Conservation (phyloP, 2,797 vertebrate species). For the Tauraco hartlaubi region DNA sequence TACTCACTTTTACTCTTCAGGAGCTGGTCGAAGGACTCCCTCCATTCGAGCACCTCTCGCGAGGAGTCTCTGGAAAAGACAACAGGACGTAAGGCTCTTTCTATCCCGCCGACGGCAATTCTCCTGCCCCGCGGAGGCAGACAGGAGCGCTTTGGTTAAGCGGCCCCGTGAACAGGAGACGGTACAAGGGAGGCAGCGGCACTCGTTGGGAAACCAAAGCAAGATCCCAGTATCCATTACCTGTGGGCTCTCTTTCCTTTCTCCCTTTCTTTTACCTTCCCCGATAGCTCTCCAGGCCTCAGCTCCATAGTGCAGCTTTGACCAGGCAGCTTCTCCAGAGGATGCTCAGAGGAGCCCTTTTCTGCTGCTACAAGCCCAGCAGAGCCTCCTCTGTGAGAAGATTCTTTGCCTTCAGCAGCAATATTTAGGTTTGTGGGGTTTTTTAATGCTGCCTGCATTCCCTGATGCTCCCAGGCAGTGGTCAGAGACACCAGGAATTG, state of each 20-base stretch:
- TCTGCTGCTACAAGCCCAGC: neutral
- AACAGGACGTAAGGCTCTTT: neutral
- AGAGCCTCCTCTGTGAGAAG: neutral
- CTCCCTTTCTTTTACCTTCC: conserved; percentile 19
- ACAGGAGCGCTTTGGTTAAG: neutral
- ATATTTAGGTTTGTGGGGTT: neutral
- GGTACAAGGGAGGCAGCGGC: neutral
- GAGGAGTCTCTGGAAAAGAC: conserved; percentile 73
- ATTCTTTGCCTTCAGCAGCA: neutral
- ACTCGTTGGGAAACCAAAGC: neutral
- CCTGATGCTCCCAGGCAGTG: neutral
- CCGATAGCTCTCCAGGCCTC: neutral
- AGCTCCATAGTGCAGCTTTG: conserved; percentile 15
- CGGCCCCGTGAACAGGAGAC: rapidly evolving
- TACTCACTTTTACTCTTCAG: conserved; percentile 84
- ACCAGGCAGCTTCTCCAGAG: neutral
- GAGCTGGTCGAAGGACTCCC: conserved; percentile 80
- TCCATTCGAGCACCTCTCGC: conserved; percentile 80
- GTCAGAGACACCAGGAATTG: neutral
- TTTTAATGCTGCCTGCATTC: neutral
- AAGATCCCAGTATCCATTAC: neutral
- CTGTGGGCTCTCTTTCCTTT: conserved; percentile 43
- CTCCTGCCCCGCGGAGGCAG: neutral
- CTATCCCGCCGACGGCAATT: rapidly evolving
- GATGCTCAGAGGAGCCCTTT: neutral